Base-by-base conservation (phyloP, 2,888 invertebrate species). In the Plagiodera versicolora region DNA sequence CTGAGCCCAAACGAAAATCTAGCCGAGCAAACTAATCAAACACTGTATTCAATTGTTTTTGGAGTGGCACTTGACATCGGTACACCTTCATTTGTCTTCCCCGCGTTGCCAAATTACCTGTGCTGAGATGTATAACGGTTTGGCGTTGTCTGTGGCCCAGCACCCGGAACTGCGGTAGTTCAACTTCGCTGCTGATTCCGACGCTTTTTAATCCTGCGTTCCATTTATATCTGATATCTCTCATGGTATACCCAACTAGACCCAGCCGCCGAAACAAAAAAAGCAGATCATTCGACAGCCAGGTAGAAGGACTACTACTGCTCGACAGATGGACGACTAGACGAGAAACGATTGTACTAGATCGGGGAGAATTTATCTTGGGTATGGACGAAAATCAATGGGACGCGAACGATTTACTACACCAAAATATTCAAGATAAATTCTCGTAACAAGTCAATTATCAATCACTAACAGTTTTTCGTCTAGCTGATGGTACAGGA, bases 201-300 rank as follows among this genome's bases (percentile, higher is more conserved):
- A 96, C 94, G 85, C 95, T 94, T 83, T 89, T 89, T 83, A 87
- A 87, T 81, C 94, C 94, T 85, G 92, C 89, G 86, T 91, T 91
- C 95, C 95, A 96, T 87, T 91, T 91, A 89, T 95, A 95, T 84
- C 92, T 91, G 87, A 95, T 94, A 89, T 94, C 94, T 88, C 91
- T 91, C 93, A 94, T 94, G 87, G 94, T 94, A 90, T 94, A 94
- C 88, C 94, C 94, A 90, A 94, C 94, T 94, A 78, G 75, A 63
- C 77, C 77, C 77, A 78, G 79, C 78, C 78, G 76, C 79, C 79
- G 79, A 74, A 80, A 80, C 80, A 80, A 78, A 80, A 76, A 81
- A 80, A 80, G 78, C 79, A 77, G 74, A 77, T 78, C 78, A 78
- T 77, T 78, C 77, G 75, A 75, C 74, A 77, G 73, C 73, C 73